Conservation (phyloP, 2,888 invertebrate species). For the Cephonodes hylas region DNA sequence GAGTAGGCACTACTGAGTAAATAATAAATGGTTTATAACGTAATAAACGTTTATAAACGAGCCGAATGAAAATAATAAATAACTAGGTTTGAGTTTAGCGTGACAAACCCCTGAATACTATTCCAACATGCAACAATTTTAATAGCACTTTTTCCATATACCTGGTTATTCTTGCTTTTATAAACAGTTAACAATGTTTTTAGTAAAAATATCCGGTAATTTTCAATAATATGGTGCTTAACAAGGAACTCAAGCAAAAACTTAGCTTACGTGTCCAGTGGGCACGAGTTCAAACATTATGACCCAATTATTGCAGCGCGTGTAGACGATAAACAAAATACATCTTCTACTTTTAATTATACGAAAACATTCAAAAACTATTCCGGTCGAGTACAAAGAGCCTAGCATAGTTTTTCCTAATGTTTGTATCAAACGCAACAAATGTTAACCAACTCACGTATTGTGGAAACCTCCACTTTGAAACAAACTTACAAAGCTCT, state of each 20-base stretch:
- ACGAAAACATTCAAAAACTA: background rate
- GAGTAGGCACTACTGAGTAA: background rate
- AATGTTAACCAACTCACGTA: background rate
- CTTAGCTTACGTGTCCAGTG: too few species aligned
- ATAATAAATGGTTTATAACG: background rate
- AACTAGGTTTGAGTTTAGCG: slow-evolving; percentile 6
- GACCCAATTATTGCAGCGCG: background rate
- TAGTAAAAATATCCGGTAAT: background rate
- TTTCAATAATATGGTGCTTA: background rate
- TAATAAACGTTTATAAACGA: background rate
- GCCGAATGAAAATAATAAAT: slow-evolving; percentile 3
- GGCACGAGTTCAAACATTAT: too few species aligned
- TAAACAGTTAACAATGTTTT: background rate
- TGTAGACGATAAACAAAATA: background rate
- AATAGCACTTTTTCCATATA: background rate
- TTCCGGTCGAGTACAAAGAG: background rate
- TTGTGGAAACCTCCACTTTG: slow-evolving; percentile 6
- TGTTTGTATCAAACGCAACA: background rate
- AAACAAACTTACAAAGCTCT: slow-evolving; percentile 11
- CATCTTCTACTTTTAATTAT: background rate
- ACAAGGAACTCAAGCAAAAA: too few species aligned
- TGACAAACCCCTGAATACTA: slow-evolving; percentile 10
- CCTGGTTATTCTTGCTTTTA: background rate
- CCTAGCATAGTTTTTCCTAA: background rate
- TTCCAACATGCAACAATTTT: slow-evolving; percentile 12